Base-by-base conservation (phyloP, 1,140 invertebrate species). In the Lysiphlebus fabarum region DNA sequence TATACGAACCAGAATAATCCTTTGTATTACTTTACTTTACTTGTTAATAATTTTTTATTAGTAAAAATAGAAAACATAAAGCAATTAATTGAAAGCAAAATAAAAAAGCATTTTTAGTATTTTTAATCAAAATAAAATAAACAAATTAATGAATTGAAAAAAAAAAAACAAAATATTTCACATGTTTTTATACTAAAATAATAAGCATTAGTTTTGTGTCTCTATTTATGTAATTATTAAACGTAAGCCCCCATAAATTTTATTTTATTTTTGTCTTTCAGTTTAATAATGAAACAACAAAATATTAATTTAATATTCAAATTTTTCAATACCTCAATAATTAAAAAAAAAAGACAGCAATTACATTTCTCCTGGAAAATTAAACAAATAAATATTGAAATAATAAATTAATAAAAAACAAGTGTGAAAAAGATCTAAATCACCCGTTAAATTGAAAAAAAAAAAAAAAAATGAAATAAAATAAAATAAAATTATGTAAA, bases 331-430 rank as follows among this genome's bases (percentile, higher is more conserved):
- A 75, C 71, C 71, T 74, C 59, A 62, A 68, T 66, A 70, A 70
- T 61, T 63, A 72, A 67, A 71, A 64, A 63, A 63, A 72, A 67
- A 71, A 64, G 62, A 74, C 66, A 66, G 67, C 67, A 64, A 59
- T 63, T 75, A 73, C 58, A 66, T 68, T 70, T 70, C 64, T 65
- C 69, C 73, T 73, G 68, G 63, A 75, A 74, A 72, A 41, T 40
- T 62, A 38, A 58, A 58, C 59, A 65, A 56, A 58, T 38, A n/a
- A 57, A 45, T 14, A 26, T 51, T 14, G n/a, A 51, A n/a, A 12
- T 7, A 51, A 33, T 36, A 37, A 10, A 38, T n/a, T 5, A 14
- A 12, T 10, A 51, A 36, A 2, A 51, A 40, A 12, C 10, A 38
- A n/a, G 9, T 37, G 33, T 33, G 12, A 34, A 7, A 51, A 36